These are phyloP conservation scores for Eulemur rufifrons DNA, from an alignment of 2,113 vertebrate species.

Conservation along the genomic window DNA sequence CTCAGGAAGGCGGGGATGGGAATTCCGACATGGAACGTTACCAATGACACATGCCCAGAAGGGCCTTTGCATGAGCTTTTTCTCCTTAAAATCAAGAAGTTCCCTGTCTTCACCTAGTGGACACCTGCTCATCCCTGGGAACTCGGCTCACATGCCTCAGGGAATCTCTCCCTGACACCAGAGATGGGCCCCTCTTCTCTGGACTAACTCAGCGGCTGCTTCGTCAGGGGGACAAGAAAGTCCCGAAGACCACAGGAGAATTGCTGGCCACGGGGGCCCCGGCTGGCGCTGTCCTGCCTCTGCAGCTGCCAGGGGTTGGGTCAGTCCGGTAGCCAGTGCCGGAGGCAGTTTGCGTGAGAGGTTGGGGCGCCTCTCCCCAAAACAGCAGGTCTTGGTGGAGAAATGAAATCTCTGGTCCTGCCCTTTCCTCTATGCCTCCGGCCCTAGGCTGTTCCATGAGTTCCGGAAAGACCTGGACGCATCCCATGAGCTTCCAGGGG, in stretches of 20 bases:
- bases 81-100: background rate
- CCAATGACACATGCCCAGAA: background rate
- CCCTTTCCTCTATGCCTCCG: background rate
- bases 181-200: background rate
- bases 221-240: background rate
- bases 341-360: background rate
- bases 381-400: background rate
- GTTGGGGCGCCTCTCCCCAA: background rate
- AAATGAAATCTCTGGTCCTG: background rate
- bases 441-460: no score
- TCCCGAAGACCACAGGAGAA: background rate
- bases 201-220: background rate
- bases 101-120: background rate
- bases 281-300: fast-evolving
- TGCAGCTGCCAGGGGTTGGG: background rate
- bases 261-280: fast-evolving
- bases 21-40: no score
- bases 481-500: background rate
- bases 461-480: background rate
- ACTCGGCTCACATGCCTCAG: background rate
- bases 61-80: background rate
- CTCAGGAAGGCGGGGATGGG: background rate
- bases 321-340: background rate
- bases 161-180: no score
- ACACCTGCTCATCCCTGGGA: background rate